These are phyloP conservation scores for Herpailurus yagouaroundi DNA, from an alignment of 2,113 vertebrate species.

Conservation along the genomic window DNA sequence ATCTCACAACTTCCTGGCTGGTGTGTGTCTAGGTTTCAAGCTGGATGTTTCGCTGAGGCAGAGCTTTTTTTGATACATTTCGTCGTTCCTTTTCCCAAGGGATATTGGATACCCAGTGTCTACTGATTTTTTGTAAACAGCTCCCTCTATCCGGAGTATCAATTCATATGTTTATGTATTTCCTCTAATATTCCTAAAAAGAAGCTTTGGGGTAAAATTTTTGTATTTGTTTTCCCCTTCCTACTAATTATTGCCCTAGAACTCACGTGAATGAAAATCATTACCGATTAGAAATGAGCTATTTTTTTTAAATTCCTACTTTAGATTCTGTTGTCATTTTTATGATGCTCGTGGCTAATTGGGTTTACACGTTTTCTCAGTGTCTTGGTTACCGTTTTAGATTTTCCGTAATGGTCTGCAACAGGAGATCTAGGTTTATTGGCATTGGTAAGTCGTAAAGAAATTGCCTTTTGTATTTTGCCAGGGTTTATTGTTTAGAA, in stretches of 20 bases:
- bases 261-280: constrained; percentile 42
- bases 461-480: constrained; percentile 51
- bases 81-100: constrained; percentile 47
- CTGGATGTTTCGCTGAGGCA: constrained; percentile 32
- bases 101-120: not conserved
- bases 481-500: constrained; percentile 30
- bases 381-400: constrained; percentile 43
- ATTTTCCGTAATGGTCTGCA: constrained; percentile 19
- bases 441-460: constrained; percentile 33
- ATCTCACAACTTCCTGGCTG: constrained; percentile 62
- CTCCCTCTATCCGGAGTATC: constrained; percentile 11
- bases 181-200: constrained; percentile 23
- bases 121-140: constrained; percentile 29
- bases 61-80: constrained; percentile 51
- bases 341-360: not conserved
- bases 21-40: constrained; percentile 44
- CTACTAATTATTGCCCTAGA: constrained; percentile 42
- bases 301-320: not conserved
- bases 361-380: not conserved
- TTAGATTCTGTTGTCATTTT: not conserved
- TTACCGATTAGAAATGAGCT: not conserved
- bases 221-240: not conserved
- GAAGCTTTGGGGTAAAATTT: constrained; percentile 18
- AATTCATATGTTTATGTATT: not conserved
- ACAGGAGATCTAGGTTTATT: constrained; percentile 11